Percentiles rank a stretch among this genome's conserved stretches.
Conservation (phyloP, 2,113 vertebrate genomes). For the Centropus bengalensis region DNA sequence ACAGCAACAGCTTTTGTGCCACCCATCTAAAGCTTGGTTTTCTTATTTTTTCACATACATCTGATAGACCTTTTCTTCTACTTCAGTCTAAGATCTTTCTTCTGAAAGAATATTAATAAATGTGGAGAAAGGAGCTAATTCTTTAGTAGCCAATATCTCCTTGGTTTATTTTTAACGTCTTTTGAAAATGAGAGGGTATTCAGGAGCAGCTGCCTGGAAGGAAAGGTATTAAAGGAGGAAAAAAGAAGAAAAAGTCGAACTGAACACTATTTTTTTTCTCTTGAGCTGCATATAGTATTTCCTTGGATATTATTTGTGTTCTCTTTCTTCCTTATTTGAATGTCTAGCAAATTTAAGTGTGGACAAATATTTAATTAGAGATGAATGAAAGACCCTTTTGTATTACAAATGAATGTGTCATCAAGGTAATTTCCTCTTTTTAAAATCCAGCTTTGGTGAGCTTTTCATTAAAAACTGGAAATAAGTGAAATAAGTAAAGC, state of each 20-base stretch:
- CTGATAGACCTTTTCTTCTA: not conserved
- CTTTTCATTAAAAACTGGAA: conserved; percentile 13
- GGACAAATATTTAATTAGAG: conserved; percentile 39
- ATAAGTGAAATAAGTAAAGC: not conserved
- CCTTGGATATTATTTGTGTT: not conserved
- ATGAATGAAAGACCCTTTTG: conserved; percentile 41
- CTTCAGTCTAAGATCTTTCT: not conserved
- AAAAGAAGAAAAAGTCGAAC: not conserved
- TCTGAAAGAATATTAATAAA: not conserved
- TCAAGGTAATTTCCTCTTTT: not conserved
- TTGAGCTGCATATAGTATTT: not conserved
- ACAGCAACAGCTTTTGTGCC: not conserved
- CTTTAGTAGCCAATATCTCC: not conserved
- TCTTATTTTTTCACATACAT: not conserved
- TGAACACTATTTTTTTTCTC: not conserved
- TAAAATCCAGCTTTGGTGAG: not conserved
- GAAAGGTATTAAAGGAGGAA: not conserved
- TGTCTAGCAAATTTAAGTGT: conserved; percentile 13
- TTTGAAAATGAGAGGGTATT: not conserved
- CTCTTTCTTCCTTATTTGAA: conserved; percentile 1
- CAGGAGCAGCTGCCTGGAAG: not conserved
- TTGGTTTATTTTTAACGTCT: not conserved
- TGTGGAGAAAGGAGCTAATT: not conserved
- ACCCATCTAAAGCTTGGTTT: not conserved
- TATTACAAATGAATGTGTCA: not conserved